These are phyloP conservation scores for Ochlodes sylvanus DNA, from an alignment of 2,888 invertebrate species.

Conservation along the genomic window DNA sequence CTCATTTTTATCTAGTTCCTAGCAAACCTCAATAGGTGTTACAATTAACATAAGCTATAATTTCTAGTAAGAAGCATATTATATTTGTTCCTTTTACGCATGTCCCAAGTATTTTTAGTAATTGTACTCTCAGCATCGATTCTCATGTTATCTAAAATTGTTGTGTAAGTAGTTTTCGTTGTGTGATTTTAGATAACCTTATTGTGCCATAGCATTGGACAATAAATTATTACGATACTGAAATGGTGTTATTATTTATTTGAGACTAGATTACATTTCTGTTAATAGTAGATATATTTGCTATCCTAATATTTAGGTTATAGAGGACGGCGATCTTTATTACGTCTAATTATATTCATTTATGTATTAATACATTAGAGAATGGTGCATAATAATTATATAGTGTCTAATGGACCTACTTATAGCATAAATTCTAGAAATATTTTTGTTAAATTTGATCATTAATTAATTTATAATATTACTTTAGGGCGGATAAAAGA, in stretches of 20 bases:
- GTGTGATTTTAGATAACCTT: slow-evolving; percentile 47
- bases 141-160: slow-evolving; percentile 13
- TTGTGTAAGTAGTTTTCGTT: slow-evolving; percentile 20
- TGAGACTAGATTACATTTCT: background rate
- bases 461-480: too few relatives aligned
- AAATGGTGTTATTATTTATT: slow-evolving; percentile 18
- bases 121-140: background rate
- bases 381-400: too few relatives aligned
- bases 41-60: background rate
- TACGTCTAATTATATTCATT: too few relatives aligned
- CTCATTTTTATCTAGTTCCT: background rate
- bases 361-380: too few relatives aligned
- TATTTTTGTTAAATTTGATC: too few relatives aligned
- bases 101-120: slow-evolving; percentile 1
- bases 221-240: slow-evolving; percentile 48
- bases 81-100: background rate
- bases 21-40: background rate
- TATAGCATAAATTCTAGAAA: too few relatives aligned
- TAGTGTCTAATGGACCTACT: too few relatives aligned
- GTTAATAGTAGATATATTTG: background rate
- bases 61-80: background rate
- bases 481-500: too few relatives aligned
- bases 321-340: too few relatives aligned
- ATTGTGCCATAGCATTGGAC: slow-evolving; percentile 54
- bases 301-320: too few relatives aligned